These are phyloP conservation scores for Lutjanus campechanus DNA, from an alignment of 2,797 vertebrate species.

Conservation along the genomic window DNA sequence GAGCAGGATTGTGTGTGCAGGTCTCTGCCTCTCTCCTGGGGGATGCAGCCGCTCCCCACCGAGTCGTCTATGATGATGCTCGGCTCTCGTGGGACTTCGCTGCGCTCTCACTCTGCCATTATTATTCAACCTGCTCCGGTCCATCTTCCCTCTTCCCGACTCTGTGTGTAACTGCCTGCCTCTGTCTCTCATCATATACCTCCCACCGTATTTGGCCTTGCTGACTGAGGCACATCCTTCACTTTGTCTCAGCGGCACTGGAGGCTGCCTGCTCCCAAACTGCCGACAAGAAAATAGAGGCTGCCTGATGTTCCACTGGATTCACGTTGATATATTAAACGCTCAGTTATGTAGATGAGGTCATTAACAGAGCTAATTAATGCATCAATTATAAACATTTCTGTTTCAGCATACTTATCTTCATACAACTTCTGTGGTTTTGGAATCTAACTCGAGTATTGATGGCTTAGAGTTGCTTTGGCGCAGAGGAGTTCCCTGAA, in stretches of 20 bases:
- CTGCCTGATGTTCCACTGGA: conserved; percentile 22
- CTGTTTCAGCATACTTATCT: conserved; percentile 17
- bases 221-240: conserved; percentile 64
- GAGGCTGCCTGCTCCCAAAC: conserved; percentile 33
- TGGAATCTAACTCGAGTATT: conserved; percentile 8
- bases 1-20: conserved; percentile 22
- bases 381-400: conserved; percentile 38
- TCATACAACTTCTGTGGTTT: not conserved
- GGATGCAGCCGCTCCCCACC: conserved; percentile 49
- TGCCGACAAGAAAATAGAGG: conserved; percentile 6
- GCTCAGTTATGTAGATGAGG: conserved; percentile 28
- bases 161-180: conserved; percentile 44
- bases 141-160: conserved; percentile 42
- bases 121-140: conserved; percentile 53
- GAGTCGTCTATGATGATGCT: conserved; percentile 54
- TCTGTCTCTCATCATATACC: conserved; percentile 63
- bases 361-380: conserved; percentile 49
- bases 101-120: conserved; percentile 46
- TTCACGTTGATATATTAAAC: conserved; percentile 39
- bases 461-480: not conserved
- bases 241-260: conserved; percentile 22
- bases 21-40: conserved; percentile 47
- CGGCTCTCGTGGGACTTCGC: conserved; percentile 49
- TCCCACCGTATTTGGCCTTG: conserved; percentile 63
- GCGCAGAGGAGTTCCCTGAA: no score